phyloP scores from a whole-genome alignment of 2,113 vertebrate species.

The Tonatia bakeri region DNA sequence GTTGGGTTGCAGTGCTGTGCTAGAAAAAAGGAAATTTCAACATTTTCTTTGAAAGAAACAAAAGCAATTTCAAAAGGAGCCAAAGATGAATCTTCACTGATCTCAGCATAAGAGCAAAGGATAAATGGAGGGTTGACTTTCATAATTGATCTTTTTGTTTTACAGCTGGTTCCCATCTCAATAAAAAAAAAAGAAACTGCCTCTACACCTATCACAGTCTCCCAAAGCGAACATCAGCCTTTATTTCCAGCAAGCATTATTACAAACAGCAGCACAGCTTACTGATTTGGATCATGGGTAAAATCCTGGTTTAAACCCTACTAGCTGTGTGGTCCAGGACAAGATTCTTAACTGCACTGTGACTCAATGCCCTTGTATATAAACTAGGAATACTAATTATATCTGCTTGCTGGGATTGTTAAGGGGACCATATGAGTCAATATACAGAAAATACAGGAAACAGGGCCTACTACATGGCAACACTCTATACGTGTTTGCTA shows the following conservation, averaged over 20 bases:
- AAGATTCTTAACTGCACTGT: neutral
- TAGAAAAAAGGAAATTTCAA: neutral
- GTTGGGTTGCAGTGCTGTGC: neutral
- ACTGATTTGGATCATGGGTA: neutral
- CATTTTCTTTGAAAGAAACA: neutral
- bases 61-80: slow-evolving; percentile 5
- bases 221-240: neutral
- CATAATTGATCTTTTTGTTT: slow-evolving; percentile 1
- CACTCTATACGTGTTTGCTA: neutral
- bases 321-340: neutral
- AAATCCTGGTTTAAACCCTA: neutral
- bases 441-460: neutral
- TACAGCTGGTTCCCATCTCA: neutral
- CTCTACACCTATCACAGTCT: neutral
- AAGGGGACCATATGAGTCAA: neutral
- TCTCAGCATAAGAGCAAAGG: neutral
- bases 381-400: neutral
- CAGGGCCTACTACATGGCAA: neutral
- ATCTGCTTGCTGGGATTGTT: neutral
- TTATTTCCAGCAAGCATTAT: neutral
- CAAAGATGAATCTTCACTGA: neutral
- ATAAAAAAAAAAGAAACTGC: neutral
- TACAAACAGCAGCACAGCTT: neutral
- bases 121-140: slow-evolving; percentile 16
- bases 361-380: neutral